A percentile compares a stretch with the other conserved stretches of the same genome.
phyloP scores from a whole-genome alignment of 2,797 vertebrate genomes.

The Pseudocheirus occidentalis region DNA sequence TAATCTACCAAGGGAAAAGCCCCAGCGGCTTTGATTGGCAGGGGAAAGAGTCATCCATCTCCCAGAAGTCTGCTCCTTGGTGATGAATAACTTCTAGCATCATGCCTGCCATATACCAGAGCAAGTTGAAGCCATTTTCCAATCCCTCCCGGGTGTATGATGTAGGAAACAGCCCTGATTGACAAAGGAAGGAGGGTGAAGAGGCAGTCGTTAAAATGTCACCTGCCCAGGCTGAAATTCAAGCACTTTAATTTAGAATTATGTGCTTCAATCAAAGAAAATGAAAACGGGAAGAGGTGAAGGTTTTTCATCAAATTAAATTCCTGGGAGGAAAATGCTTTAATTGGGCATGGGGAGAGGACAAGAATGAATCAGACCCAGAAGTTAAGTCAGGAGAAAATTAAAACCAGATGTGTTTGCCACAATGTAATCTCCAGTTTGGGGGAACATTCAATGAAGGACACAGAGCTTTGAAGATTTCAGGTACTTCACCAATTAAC shows the following conservation, averaged over 20 bases:
- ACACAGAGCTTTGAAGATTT: conserved; percentile 2
- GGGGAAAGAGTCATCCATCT: conserved; percentile 42
- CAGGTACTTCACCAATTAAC: not conserved
- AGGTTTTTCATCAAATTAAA: conserved; percentile 64
- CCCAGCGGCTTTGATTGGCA: conserved; percentile 55
- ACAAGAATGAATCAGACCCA: conserved; percentile 25
- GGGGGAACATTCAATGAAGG: conserved; percentile 5
- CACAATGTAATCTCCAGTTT: not conserved
- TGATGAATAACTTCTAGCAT: conserved; percentile 42
- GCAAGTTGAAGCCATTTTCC: conserved; percentile 40
- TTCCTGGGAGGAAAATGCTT: conserved; percentile 45
- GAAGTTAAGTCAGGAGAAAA: conserved; percentile 59
- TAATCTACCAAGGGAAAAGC: conserved; percentile 35
- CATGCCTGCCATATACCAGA: not conserved
- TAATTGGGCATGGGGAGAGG: conserved; percentile 55
- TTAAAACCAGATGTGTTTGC: conserved; percentile 25
- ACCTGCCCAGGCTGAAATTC: conserved; percentile 34
- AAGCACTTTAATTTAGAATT: conserved; percentile 49
- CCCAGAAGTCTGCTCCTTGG: not conserved
- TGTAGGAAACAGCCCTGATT: conserved; percentile 48
- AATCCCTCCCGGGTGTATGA: not conserved
- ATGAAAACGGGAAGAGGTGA: conserved; percentile 52
- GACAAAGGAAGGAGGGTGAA: conserved; percentile 47
- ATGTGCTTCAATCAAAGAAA: conserved; percentile 57
- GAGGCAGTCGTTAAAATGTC: conserved; percentile 63